Base-by-base conservation (phyloP, 2,113 vertebrate species). In the Scomber japonicus region DNA sequence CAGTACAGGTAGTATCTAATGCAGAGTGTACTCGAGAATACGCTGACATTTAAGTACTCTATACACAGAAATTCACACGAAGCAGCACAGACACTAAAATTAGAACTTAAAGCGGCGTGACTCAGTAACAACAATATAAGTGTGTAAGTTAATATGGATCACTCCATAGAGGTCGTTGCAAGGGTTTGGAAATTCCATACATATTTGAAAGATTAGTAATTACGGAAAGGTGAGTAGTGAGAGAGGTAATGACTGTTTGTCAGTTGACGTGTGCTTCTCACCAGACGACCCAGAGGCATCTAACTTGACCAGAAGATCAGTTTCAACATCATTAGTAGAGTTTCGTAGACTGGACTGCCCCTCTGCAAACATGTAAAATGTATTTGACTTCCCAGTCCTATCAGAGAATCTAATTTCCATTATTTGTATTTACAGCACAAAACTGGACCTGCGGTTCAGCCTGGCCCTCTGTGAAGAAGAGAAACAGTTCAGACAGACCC, bases 391-490 rank as follows among this genome's bases (percentile, higher is more conserved):
- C 13, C 31, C 35, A 9, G 45, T 50, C 9, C 35, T 40, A 40
- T 21, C 11, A 1, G 2, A 49, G 0, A 71, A 70, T 4, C 46
- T 61, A 10, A 45, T 48, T 51, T 51, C 11, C 44, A 0, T 30
- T 3, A 3, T 82, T 67, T 83, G 13, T 78, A 14, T 73, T 53
- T 67, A 2, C 68, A 99, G 98, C 54, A 97, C 96, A 35, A 96
- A 96, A 0, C 95, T 96, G 0, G 98, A 99, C 75, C 94, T 99
- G 44, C 95, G 97, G 12, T 99, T 99, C 89, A 98, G 97, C 77
- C 96, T 97, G 94, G 96, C 96, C 1, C 86, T 99, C 57, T 99
- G 98, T 53, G 96, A 97, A 6, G 95, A 97, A 82, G 98, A 99
- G 91, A 99, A 98, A 84, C 64, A 68, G 13, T 99, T 96, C 90